These are phyloP conservation scores for Cryptocephalus moraei DNA, from an alignment of 2,888 invertebrate species.

Conservation along the genomic window DNA sequence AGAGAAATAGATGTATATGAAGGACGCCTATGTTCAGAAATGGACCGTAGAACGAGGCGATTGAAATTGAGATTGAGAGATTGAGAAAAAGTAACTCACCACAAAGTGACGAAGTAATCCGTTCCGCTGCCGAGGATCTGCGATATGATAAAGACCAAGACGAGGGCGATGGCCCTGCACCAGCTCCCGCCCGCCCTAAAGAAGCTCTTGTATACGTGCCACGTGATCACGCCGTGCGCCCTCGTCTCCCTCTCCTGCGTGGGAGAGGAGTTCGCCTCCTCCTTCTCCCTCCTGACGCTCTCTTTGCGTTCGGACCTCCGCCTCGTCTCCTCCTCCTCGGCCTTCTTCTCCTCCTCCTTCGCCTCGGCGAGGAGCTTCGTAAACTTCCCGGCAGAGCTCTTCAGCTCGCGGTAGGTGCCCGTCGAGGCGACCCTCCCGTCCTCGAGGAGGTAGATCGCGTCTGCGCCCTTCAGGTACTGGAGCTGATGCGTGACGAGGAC, in stretches of 20 bases:
- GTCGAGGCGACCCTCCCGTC: not conserved
- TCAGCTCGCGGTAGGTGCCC: slow-evolving; percentile 53
- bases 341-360: slow-evolving; percentile 11
- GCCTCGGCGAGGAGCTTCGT: slow-evolving; percentile 45
- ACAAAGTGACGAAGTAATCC: slow-evolving; percentile 71
- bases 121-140: slow-evolving; percentile 53
- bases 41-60: too few species aligned
- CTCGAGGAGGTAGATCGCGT: slow-evolving; percentile 21
- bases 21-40: too few species aligned
- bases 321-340: slow-evolving; percentile 31
- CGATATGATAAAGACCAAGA: slow-evolving; percentile 31
- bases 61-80: too few species aligned
- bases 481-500: slow-evolving; percentile 79
- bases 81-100: too few species aligned
- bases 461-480: slow-evolving; percentile 61
- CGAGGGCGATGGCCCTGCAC: slow-evolving; percentile 36
- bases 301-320: slow-evolving; percentile 30
- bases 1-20: too few species aligned
- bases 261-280: slow-evolving; percentile 15
- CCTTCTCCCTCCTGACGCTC: slow-evolving; percentile 1
- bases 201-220: slow-evolving; percentile 54
- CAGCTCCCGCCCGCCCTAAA: slow-evolving; percentile 61
- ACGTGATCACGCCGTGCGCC: slow-evolving; percentile 46
- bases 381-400: slow-evolving; percentile 62
- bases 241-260: slow-evolving; percentile 46